Percentiles rank a stretch among this genome's conserved stretches.
Conservation (phyloP, 2,888 invertebrate species). For the Hirtodrosophila cameraria region DNA sequence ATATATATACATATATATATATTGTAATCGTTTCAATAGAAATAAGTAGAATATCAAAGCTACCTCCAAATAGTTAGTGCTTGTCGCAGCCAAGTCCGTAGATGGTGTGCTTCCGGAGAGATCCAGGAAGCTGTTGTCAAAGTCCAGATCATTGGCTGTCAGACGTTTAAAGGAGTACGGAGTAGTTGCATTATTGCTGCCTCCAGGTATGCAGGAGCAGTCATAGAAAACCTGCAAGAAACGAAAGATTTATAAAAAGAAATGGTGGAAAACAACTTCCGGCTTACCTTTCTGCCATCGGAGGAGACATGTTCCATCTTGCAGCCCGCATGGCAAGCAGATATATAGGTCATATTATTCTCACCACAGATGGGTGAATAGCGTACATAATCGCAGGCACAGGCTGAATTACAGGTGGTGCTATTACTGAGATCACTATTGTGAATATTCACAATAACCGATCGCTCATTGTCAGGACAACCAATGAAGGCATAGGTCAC, state of each 20-base stretch:
- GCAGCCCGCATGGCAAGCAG: slow-evolving; percentile 93
- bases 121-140: slow-evolving; percentile 38
- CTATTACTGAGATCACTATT: slow-evolving; percentile 65
- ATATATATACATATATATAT: too few relatives aligned
- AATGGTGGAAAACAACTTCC: too few relatives aligned
- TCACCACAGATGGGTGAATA: slow-evolving; percentile 90
- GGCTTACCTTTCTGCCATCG: slow-evolving; percentile 84
- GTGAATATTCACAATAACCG: slow-evolving; percentile 82
- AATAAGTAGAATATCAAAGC: neutral
- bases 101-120: slow-evolving; percentile 1
- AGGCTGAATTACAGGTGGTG: slow-evolving; percentile 87
- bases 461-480: slow-evolving; percentile 87
- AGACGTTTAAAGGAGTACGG: slow-evolving; percentile 71
- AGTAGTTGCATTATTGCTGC: slow-evolving; percentile 34
- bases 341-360: slow-evolving; percentile 89
- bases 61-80: slow-evolving; percentile 47
- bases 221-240: slow-evolving; percentile 75
- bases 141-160: slow-evolving; percentile 58
- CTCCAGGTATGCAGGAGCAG: slow-evolving; percentile 79
- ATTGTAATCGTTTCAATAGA: too few relatives aligned
- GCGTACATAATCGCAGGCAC: slow-evolving; percentile 89
- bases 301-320: slow-evolving; percentile 82
- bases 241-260: neutral
- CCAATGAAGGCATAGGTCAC: slow-evolving; percentile 88
- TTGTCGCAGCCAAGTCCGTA: neutral